Conservation (phyloP, 2,888 invertebrate species). For the Apotomis betuletana region DNA sequence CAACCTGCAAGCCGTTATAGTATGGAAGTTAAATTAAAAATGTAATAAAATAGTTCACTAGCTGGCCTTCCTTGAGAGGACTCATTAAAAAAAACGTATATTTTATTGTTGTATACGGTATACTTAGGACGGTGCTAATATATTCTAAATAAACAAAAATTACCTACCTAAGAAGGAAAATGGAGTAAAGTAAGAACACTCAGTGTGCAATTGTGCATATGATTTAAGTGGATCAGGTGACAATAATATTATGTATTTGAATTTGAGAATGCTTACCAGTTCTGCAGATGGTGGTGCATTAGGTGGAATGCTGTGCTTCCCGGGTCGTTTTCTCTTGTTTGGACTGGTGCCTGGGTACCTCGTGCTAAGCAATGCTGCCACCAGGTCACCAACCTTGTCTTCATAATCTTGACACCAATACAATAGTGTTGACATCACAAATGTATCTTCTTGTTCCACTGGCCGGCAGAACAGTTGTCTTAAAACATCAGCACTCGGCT, state of each 20-base stretch:
- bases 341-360: slow-evolving; percentile 94
- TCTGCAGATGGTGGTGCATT: slow-evolving; percentile 91
- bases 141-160: too few relatives aligned
- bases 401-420: slow-evolving; percentile 97
- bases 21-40: too few relatives aligned
- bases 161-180: too few relatives aligned
- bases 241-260: not conserved
- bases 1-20: too few relatives aligned
- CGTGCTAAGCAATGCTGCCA: slow-evolving; percentile 90
- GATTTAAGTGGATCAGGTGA: too few relatives aligned
- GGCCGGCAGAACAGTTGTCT: slow-evolving; percentile 91
- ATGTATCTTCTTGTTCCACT: slow-evolving; percentile 90
- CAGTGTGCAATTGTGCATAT: too few relatives aligned
- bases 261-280: slow-evolving; percentile 78
- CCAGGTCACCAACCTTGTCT: slow-evolving; percentile 92
- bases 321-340: slow-evolving; percentile 94
- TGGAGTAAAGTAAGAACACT: too few relatives aligned
- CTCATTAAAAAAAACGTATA: too few relatives aligned
- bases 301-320: slow-evolving; percentile 87
- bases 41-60: too few relatives aligned
- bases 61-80: too few relatives aligned
- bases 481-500: slow-evolving; percentile 93
- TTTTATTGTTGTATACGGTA: too few relatives aligned
- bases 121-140: too few relatives aligned
- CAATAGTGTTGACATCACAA: slow-evolving; percentile 95